phyloP scores from a whole-genome alignment of 2,113 vertebrate genomes.

The Eclectus roratus region DNA sequence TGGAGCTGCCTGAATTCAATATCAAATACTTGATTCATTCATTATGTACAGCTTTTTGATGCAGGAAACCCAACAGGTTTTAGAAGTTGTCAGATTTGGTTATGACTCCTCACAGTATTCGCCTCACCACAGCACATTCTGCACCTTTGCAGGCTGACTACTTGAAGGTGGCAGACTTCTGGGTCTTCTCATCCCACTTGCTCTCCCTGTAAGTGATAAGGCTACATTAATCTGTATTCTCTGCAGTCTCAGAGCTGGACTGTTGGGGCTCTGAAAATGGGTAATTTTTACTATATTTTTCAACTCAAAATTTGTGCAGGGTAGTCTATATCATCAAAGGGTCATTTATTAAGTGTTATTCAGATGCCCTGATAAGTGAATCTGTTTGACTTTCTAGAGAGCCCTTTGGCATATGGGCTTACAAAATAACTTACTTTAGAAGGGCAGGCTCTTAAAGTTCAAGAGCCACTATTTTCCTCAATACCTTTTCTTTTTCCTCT shows the following conservation, averaged over 20 bases:
- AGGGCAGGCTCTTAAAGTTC: conserved; percentile 15
- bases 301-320: neutral
- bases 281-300: neutral
- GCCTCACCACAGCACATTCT: neutral
- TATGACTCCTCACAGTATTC: neutral
- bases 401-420: neutral
- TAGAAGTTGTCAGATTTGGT: conserved; percentile 6
- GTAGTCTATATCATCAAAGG: neutral
- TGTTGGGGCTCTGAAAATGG: neutral
- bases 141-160: neutral
- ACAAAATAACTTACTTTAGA: neutral
- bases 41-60: neutral
- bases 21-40: neutral
- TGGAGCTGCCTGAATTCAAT: neutral
- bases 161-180: neutral
- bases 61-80: conserved; percentile 6
- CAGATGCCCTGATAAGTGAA: neutral
- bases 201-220: neutral
- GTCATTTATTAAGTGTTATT: neutral
- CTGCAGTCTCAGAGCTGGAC: neutral
- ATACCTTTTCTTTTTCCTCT: neutral
- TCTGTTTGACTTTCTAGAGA: neutral
- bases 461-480: conserved; percentile 14
- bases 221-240: neutral
- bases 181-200: neutral